Evolutionary conservation across 2,888 invertebrate species (phyloP).

Genomic region (Caenorhabditis zanzibari): DNA sequence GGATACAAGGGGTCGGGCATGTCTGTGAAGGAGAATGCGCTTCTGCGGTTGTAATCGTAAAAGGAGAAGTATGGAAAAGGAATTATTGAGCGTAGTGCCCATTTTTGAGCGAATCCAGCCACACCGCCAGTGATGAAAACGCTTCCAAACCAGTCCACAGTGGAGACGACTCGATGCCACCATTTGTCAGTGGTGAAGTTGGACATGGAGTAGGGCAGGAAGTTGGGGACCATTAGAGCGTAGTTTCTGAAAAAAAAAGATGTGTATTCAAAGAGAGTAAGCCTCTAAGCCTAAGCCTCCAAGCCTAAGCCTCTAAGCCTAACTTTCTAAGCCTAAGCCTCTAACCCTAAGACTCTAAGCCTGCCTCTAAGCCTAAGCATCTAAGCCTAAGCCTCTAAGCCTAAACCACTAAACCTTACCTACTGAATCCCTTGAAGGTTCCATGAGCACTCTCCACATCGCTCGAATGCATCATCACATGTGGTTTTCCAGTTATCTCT

Average conservation of each 20-base stretch:
- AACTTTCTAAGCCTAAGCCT: too few species aligned
- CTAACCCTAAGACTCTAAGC: too few species aligned
- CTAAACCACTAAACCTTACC: too few species aligned
- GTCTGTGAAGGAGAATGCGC: constrained; percentile 58
- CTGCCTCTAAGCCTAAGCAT: too few species aligned
- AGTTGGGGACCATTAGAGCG: constrained; percentile 61
- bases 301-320: too few species aligned
- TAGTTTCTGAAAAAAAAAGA: constrained; percentile 50
- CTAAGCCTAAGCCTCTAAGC: too few species aligned
- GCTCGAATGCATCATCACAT: constrained; percentile 66
- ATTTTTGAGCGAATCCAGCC: constrained; percentile 56
- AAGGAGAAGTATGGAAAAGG: constrained; percentile 59
- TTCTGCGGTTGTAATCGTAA: constrained; percentile 52
- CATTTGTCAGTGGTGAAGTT: constrained; percentile 57
- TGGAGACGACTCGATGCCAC: constrained; percentile 59
- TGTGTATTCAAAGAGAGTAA: background rate
- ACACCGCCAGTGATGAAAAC: constrained; percentile 43
- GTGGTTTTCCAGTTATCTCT: constrained; percentile 47
- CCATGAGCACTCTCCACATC: constrained; percentile 67
- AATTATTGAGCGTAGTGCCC: constrained; percentile 52
- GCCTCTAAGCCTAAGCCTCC: too few species aligned
- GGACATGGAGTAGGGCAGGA: constrained; percentile 55
- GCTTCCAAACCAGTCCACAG: constrained; percentile 64
- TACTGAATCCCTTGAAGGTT: constrained; percentile 55
- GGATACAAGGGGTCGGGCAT: constrained; percentile 66